Evolutionary conservation across 30 jellyfish, hydroid and myxozoan genomes (phyloP).

Genomic region (Catostylus mosaicus): DNA sequence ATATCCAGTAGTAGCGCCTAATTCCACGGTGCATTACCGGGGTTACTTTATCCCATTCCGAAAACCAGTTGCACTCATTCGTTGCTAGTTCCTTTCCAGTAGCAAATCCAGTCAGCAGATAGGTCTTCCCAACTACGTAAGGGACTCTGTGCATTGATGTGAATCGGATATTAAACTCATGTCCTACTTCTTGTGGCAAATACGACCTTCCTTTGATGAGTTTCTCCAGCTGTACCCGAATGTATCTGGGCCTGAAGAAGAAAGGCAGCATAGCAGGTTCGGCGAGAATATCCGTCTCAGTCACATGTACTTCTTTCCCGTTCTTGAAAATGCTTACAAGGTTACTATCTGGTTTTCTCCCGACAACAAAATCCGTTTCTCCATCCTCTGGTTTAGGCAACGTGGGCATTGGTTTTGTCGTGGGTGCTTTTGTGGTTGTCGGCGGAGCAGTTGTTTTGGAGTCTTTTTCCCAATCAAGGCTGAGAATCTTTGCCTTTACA

Average conservation of each 20-base stretch:
- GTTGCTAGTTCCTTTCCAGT: slow-evolving; percentile 24
- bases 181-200: slow-evolving; percentile 23
- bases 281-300: slow-evolving; percentile 12
- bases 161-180: slow-evolving; percentile 41
- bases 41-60: slow-evolving; percentile 46
- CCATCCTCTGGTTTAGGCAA: slow-evolving; percentile 28
- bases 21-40: slow-evolving; percentile 36
- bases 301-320: background rate
- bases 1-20: slow-evolving; percentile 64
- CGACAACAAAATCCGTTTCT: slow-evolving; percentile 28
- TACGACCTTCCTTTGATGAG: slow-evolving; percentile 31
- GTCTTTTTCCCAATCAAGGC: slow-evolving; percentile 58
- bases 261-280: slow-evolving; percentile 32
- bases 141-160: slow-evolving; percentile 25
- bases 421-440: slow-evolving; percentile 35
- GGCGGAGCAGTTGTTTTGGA: slow-evolving; percentile 24
- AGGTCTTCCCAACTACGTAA: slow-evolving; percentile 39
- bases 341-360: slow-evolving; percentile 38
- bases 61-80: slow-evolving; percentile 64
- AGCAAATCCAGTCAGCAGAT: slow-evolving; percentile 55
- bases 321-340: slow-evolving; percentile 15
- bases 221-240: slow-evolving; percentile 59
- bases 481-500: slow-evolving; percentile 19
- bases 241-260: slow-evolving; percentile 6
- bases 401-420: slow-evolving; percentile 13